Evolutionary conservation across 2,797 vertebrate genomes (phyloP), one percentile per base, ranked within the genome.

Genomic region (Tachyglossus aculeatus): DNA sequence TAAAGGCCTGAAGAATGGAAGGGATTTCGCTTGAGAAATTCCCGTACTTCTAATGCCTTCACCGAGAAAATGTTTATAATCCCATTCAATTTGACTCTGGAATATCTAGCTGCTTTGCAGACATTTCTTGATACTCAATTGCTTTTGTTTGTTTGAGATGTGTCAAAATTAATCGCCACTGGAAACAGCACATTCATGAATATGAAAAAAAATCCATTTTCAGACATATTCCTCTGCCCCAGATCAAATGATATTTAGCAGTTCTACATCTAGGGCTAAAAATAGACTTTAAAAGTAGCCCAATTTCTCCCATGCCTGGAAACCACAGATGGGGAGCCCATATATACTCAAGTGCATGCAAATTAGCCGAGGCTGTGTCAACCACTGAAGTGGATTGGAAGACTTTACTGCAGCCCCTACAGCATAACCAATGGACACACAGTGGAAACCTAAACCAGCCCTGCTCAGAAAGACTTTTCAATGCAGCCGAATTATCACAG

Each of bases 121-220:
- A 73, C 53, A 72, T 71, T 81, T 77, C 74, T 65, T 57, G 10
- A 33, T 78, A 36, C 76, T 75, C 44, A 9, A 0, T 80, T 88
- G 75, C 62, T 67, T 82, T 75, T 81, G 71, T 79, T 65, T 74
- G 40, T 81, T 80, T 63, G 71, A 40, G 43, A 37, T 32, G 41
- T 80, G 51, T 68, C 80, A 61, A 57, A 16, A 3, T 80, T 86
- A 73, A 57, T 60, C 80, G 68, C 74, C 78, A 78, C 73, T 88
- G 64, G 67, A 81, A 86, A 56, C 41, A 62, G 31, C 25, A 22
- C 38, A 62, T 81, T 78, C 67, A 57, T 80, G 78, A 82, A 86
- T 86, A 72, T 83, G 67, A 79, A 78, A 59, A 78, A 59, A 0
- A 83, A 78, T 71, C 61, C 76, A 65, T n/a, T 77, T 80, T 79